These are phyloP conservation scores for Tetragonula carbonaria DNA, from an alignment of 2,888 invertebrate genomes.

Conservation along the genomic window DNA sequence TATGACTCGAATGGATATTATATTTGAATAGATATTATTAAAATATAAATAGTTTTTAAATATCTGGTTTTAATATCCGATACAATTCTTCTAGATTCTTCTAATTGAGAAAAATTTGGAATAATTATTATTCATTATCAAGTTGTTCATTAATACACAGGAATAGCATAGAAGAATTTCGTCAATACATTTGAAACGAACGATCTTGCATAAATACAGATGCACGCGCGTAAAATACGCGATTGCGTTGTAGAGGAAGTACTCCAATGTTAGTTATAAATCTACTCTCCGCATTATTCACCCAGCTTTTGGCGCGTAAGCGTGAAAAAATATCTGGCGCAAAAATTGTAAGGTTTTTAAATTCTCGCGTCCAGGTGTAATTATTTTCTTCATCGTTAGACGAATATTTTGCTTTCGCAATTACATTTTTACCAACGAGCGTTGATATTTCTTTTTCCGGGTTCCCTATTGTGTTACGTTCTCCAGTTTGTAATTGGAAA, in stretches of 20 bases:
- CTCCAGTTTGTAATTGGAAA: slow-evolving; percentile 9
- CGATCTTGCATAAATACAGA: slow-evolving; percentile 11
- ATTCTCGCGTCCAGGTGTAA: slow-evolving; percentile 40
- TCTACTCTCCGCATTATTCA: slow-evolving; percentile 45
- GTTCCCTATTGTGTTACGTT: neutral
- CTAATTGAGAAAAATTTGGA: too few relatives aligned
- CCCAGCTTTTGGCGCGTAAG: slow-evolving; percentile 1
- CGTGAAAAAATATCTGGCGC: slow-evolving; percentile 44
- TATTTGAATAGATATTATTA: too few relatives aligned
- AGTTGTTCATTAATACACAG: neutral
- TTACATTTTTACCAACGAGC: slow-evolving; percentile 20
- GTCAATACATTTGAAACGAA: neutral
- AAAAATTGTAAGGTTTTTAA: slow-evolving; percentile 59
- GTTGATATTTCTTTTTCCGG: slow-evolving; percentile 17
- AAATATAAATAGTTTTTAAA: too few relatives aligned
- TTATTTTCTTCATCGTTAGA: slow-evolving; percentile 53
- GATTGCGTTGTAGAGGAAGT: slow-evolving; percentile 17
- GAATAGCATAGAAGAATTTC: neutral
- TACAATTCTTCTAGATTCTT: too few relatives aligned
- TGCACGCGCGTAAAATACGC: slow-evolving; percentile 24
- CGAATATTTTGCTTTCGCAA: slow-evolving; percentile 28
- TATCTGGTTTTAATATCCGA: too few relatives aligned
- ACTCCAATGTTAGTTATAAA: slow-evolving; percentile 41
- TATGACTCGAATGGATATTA: too few relatives aligned
- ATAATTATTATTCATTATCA: neutral